A percentile compares a stretch with the other conserved stretches of the same genome.
These are phyloP conservation scores for Campoplex capitator DNA, from an alignment of 2,888 invertebrate genomes.

Conservation along the genomic window DNA sequence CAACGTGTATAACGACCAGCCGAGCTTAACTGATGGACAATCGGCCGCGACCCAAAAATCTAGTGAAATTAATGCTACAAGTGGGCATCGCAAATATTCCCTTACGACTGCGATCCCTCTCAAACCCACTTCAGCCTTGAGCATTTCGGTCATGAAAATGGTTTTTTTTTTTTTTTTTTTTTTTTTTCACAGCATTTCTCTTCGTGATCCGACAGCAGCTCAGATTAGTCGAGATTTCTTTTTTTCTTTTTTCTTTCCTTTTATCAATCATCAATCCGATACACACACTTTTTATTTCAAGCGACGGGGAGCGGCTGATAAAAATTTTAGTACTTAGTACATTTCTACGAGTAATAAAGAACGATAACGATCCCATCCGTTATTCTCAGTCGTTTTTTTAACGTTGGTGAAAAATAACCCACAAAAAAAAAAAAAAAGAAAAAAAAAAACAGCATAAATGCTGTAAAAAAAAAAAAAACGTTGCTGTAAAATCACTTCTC, in stretches of 20 bases:
- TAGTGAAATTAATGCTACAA: slow-evolving; percentile 54
- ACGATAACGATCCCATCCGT: not conserved
- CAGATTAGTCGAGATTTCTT: slow-evolving; percentile 7
- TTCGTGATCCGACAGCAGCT: not conserved
- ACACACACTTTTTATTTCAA: not conserved
- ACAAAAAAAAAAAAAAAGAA: not conserved
- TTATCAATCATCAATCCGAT: not conserved
- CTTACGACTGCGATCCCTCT: not conserved
- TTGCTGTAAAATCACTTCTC: no score
- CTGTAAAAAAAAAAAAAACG: no score
- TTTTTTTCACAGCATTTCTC: slow-evolving; percentile 7
- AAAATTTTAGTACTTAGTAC: not conserved
- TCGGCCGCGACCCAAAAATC: slow-evolving; percentile 54
- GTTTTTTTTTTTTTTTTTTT: no score
- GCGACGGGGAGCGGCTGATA: not conserved
- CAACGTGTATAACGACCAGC: slow-evolving; percentile 22
- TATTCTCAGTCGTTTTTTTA: not conserved
- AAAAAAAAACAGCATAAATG: not conserved
- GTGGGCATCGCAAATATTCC: slow-evolving; percentile 17
- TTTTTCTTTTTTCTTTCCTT: not conserved
- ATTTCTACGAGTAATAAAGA: not conserved
- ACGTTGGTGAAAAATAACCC: no score
- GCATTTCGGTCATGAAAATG: not conserved
- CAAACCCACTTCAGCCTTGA: not conserved
- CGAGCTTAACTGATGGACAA: slow-evolving; percentile 53